Conservation (phyloP, 2,888 invertebrate genomes). For the Ormyrus nitidulus region DNA sequence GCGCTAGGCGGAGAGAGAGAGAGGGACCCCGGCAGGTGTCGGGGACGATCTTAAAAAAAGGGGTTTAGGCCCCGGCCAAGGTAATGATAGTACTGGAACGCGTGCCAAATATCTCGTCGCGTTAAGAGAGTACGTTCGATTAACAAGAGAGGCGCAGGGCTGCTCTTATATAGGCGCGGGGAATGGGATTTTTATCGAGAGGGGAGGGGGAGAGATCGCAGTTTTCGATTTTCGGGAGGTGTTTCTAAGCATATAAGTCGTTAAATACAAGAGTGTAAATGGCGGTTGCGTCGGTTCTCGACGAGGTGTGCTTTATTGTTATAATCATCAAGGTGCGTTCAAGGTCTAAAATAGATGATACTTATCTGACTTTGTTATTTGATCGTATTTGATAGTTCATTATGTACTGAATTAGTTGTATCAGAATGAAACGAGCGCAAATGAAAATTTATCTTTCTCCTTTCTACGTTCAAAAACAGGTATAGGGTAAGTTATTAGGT, state of each 20-base stretch:
- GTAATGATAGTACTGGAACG: constrained; percentile 55
- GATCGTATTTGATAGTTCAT: no score
- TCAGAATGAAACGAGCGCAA: no score
- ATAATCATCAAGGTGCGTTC: no score
- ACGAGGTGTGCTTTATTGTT: no score
- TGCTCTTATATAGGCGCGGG: no score
- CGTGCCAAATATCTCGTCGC: constrained; percentile 41
- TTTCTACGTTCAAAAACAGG: no score
- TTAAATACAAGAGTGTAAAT: no score
- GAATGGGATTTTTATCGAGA: no score
- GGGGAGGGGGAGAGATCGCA: background rate
- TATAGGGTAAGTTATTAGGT: no score
- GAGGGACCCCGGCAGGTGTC: constrained; percentile 44
- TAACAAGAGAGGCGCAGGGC: constrained; percentile 12
- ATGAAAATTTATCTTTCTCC: no score
- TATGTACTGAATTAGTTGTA: no score
- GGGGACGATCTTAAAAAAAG: constrained; percentile 37
- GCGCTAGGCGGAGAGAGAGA: constrained; percentile 23
- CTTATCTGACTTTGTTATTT: background rate
- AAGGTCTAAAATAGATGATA: background rate
- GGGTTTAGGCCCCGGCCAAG: constrained; percentile 23
- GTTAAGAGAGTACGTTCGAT: constrained; percentile 35
- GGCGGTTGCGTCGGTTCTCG: no score
- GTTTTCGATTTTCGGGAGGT: background rate
- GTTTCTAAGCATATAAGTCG: background rate